A percentile compares a stretch with the other conserved stretches of the same genome.
phyloP scores from a whole-genome alignment of 2,888 invertebrate species.

The Vesta saturnalis region DNA sequence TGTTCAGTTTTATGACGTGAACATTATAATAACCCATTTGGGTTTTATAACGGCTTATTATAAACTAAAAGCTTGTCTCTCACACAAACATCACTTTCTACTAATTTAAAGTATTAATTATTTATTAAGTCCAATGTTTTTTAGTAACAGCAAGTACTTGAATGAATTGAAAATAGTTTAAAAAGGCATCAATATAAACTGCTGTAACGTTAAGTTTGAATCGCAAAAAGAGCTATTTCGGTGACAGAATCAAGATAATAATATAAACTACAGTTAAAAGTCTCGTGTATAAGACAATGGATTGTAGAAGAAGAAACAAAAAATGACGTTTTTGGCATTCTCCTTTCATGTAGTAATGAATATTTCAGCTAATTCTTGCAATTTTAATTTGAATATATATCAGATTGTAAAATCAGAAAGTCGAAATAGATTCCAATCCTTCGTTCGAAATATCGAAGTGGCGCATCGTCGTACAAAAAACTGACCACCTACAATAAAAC shows the following conservation, averaged over 20 bases:
- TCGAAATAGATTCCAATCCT: conserved; percentile 46
- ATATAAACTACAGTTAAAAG: background rate
- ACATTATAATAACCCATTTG: too few relatives aligned
- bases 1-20: too few relatives aligned
- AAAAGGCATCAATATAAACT: background rate
- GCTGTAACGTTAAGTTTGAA: background rate
- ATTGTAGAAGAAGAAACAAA: conserved; percentile 26
- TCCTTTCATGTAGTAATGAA: conserved; percentile 58
- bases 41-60: too few relatives aligned
- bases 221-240: conserved; percentile 3
- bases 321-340: conserved; percentile 48
- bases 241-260: conserved; percentile 8
- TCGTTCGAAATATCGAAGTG: conserved; percentile 46
- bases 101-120: too few relatives aligned
- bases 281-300: conserved; percentile 20
- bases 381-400: conserved; percentile 55
- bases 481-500: conserved; percentile 55
- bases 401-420: conserved; percentile 45
- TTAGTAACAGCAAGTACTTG: too few relatives aligned
- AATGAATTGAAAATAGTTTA: background rate
- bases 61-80: too few relatives aligned
- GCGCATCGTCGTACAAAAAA: conserved; percentile 44
- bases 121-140: too few relatives aligned
- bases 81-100: too few relatives aligned
- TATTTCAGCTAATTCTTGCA: conserved; percentile 60